Conservation (phyloP, 2,113 vertebrate genomes). For the Lepisosteus oculatus region DNA sequence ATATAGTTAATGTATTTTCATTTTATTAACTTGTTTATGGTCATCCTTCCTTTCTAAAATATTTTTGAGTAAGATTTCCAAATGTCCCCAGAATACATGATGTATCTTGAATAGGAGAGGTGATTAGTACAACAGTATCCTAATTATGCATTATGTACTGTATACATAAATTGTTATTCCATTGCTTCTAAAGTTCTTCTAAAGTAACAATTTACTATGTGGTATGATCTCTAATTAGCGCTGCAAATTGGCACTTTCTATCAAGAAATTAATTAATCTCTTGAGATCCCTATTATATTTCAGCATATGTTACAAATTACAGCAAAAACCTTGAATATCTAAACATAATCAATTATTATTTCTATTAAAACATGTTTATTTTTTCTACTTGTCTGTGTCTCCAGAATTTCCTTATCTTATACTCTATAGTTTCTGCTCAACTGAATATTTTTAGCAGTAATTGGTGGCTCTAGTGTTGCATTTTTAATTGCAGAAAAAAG, state of each 20-base stretch:
- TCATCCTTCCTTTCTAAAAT: too few relatives aligned
- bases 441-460: too few relatives aligned
- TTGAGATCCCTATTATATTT: not conserved
- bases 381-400: too few relatives aligned
- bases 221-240: not conserved
- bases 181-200: not conserved
- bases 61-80: too few relatives aligned
- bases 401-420: too few relatives aligned
- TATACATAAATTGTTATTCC: not conserved
- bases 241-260: constrained; percentile 7
- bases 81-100: too few relatives aligned
- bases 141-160: not conserved
- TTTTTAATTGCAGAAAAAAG: too few relatives aligned
- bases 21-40: too few relatives aligned
- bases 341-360: not conserved
- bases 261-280: not conserved
- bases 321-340: not conserved
- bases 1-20: too few relatives aligned
- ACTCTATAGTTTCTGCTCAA: too few relatives aligned
- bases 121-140: not conserved
- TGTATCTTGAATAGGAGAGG: not conserved
- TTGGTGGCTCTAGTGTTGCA: too few relatives aligned
- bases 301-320: not conserved
- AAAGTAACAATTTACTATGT: not conserved
- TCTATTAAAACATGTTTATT: too few relatives aligned